phyloP scores from a whole-genome alignment of 1,140 invertebrate genomes.

The Cydia splendana region DNA sequence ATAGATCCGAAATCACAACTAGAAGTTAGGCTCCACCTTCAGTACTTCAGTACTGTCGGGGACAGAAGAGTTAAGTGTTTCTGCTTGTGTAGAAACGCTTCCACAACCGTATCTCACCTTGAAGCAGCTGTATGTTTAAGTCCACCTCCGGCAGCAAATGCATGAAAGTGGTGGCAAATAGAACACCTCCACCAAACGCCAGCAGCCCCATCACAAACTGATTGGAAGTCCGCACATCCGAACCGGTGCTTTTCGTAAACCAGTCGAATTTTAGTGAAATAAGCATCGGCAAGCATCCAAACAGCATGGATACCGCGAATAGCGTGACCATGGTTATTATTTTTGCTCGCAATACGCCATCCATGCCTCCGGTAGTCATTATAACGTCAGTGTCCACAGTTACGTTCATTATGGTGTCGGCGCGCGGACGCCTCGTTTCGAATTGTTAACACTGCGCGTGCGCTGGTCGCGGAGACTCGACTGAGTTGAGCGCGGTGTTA shows the following conservation, averaged over 20 bases:
- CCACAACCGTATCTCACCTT: conserved; percentile 58
- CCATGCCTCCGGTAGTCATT: conserved; percentile 42
- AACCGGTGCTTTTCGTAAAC: conserved; percentile 69
- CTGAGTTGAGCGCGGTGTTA: conserved; percentile 44
- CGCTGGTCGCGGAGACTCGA: conserved; percentile 37
- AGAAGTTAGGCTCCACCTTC: too few species aligned
- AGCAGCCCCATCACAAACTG: conserved; percentile 80
- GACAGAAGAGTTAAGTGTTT: too few species aligned
- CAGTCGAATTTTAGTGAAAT: conserved; percentile 84
- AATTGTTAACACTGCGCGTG: conserved; percentile 37
- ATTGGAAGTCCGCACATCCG: conserved; percentile 74
- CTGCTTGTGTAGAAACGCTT: too few species aligned
- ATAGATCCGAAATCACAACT: too few species aligned
- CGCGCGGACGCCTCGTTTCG: conserved; percentile 34
- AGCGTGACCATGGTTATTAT: conserved; percentile 86
- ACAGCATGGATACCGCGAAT: conserved; percentile 84
- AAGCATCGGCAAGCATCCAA: conserved; percentile 85
- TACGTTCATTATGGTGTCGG: conserved; percentile 42
- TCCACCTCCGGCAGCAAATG: conserved; percentile 94
- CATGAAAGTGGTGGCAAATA: conserved; percentile 93
- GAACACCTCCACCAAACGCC: conserved; percentile 94
- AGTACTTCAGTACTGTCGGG: too few species aligned
- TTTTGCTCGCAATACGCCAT: conserved; percentile 81
- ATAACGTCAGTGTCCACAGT: conserved; percentile 51
- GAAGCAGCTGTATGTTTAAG: conserved; percentile 83